phyloP scores from a whole-genome alignment of 2,113 vertebrate species.

The Rhabdomys dilectus region DNA sequence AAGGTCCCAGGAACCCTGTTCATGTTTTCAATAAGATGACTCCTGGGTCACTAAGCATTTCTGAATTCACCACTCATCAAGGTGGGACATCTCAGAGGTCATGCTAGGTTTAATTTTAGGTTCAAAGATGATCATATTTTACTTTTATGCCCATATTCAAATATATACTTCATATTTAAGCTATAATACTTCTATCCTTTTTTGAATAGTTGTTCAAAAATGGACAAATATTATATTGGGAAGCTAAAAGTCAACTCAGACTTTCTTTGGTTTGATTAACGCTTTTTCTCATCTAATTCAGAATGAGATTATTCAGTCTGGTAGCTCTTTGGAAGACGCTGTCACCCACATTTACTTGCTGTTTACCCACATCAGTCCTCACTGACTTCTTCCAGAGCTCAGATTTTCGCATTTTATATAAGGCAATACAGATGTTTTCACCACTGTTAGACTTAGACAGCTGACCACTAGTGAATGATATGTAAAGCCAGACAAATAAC shows the following conservation, averaged over 20 bases:
- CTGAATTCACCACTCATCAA: slow-evolving; percentile 52
- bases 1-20: slow-evolving; percentile 47
- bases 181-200: slow-evolving; percentile 10
- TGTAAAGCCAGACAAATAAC: not conserved
- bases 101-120: slow-evolving; percentile 36
- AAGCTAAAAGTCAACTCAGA: not conserved
- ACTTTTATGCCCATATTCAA: slow-evolving; percentile 4
- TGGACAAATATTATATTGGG: slow-evolving; percentile 9
- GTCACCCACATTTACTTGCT: not conserved
- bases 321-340: slow-evolving; percentile 1
- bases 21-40: slow-evolving; percentile 37
- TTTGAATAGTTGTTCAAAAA: slow-evolving; percentile 34
- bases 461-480: slow-evolving; percentile 18
- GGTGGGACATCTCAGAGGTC: not conserved
- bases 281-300: not conserved
- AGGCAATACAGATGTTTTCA: not conserved
- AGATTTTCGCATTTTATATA: slow-evolving; percentile 29
- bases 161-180: slow-evolving; percentile 24
- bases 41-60: slow-evolving; percentile 61
- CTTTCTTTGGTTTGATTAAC: not conserved
- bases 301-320: not conserved
- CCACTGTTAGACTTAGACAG: not conserved
- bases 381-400: not conserved
- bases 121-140: slow-evolving; percentile 40
- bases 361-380: slow-evolving; percentile 4